A percentile compares a stretch with the other conserved stretches of the same genome.
Conservation (phyloP, 2,888 invertebrate genomes). For the Andrena hattorfiana region DNA sequence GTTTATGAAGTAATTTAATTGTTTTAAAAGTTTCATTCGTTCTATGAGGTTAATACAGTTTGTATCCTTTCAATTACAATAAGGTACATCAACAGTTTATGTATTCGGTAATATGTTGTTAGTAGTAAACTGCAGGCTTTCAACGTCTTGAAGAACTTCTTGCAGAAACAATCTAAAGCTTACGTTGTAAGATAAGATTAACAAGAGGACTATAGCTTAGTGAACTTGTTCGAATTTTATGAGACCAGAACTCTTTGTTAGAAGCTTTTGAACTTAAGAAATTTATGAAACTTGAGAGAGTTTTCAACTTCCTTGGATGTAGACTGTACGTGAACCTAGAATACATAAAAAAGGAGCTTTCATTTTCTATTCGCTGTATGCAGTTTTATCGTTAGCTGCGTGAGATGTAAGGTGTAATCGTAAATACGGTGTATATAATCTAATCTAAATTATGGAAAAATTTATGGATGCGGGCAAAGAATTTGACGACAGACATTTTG, state of each 20-base stretch:
- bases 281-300: slow-evolving; percentile 11
- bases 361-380: not conserved
- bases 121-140: not conserved
- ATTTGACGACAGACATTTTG: too few relatives aligned
- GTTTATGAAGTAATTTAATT: too few relatives aligned
- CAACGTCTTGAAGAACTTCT: not conserved
- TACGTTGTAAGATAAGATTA: slow-evolving; percentile 1
- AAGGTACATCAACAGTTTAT: not conserved
- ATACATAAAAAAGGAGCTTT: not conserved
- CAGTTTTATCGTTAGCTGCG: too few relatives aligned
- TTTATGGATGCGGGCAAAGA: not conserved
- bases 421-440: too few relatives aligned
- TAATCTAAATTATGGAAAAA: not conserved
- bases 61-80: too few relatives aligned
- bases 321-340: not conserved
- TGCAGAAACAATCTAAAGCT: not conserved
- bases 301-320: not conserved
- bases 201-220: slow-evolving; percentile 10
- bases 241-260: slow-evolving; percentile 1
- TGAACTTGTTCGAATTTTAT: slow-evolving; percentile 21
- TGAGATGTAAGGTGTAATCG: too few relatives aligned
- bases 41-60: too few relatives aligned
- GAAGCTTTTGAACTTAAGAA: slow-evolving; percentile 16
- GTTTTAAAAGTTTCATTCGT: too few relatives aligned
- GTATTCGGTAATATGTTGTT: not conserved